Percentiles rank a stretch among this genome's conserved stretches.
These are phyloP conservation scores for Callospermophilus lateralis DNA, from an alignment of 2,113 vertebrate species.

Conservation along the genomic window DNA sequence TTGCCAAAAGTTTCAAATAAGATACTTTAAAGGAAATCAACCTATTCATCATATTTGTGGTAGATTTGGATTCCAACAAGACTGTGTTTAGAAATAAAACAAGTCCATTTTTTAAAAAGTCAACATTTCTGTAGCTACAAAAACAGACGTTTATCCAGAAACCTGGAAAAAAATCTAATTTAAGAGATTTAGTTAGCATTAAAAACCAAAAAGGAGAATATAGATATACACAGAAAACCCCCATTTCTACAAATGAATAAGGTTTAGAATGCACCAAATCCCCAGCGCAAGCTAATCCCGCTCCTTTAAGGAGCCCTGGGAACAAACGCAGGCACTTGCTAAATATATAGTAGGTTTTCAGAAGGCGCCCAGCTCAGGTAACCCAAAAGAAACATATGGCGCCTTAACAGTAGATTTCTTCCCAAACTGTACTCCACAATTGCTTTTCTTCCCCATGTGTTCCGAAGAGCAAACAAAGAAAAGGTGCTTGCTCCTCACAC, in stretches of 20 bases:
- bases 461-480: conserved; percentile 69
- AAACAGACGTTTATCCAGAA: conserved; percentile 44
- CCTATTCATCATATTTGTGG: not conserved
- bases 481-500: conserved; percentile 71
- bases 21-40: conserved; percentile 43
- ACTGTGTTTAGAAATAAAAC: not conserved
- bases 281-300: conserved; percentile 52
- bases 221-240: not conserved
- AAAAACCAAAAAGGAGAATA: not conserved
- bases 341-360: conserved; percentile 24
- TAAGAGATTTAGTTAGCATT: conserved; percentile 42
- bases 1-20: conserved; percentile 75
- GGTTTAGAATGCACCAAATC: conserved; percentile 19
- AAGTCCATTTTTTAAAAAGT: conserved; percentile 28
- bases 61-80: not conserved
- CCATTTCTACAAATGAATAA: conserved; percentile 44
- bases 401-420: conserved; percentile 63
- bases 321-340: conserved; percentile 35
- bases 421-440: conserved; percentile 56
- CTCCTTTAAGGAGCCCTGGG: not conserved
- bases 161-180: not conserved
- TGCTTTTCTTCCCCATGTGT: conserved; percentile 58
- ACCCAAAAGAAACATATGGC: conserved; percentile 40
- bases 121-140: conserved; percentile 22
- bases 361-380: conserved; percentile 4